Evolutionary conservation across 2,888 invertebrate genomes (phyloP).

Genomic region (Chydorus sphaericus): DNA sequence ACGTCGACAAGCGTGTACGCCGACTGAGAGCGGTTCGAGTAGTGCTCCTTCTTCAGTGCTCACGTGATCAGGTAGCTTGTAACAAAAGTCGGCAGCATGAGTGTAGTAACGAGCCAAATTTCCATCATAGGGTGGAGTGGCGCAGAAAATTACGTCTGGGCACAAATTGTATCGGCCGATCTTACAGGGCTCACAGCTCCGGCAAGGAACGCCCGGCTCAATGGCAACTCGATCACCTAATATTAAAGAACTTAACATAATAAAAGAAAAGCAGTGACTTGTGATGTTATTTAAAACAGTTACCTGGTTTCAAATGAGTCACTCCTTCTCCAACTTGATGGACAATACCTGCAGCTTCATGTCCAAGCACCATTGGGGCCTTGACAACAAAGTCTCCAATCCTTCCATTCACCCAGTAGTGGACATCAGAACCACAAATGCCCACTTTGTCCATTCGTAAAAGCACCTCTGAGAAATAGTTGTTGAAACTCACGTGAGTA

Average conservation of each 20-base stretch:
- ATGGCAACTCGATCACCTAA: slow-evolving; percentile 82
- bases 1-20: slow-evolving; percentile 80
- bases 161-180: slow-evolving; percentile 83
- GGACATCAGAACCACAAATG: slow-evolving; percentile 91
- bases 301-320: slow-evolving; percentile 38
- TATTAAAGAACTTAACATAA: no score
- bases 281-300: slow-evolving; percentile 17
- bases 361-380: slow-evolving; percentile 86
- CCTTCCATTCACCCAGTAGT: slow-evolving; percentile 68
- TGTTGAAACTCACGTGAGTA: neutral
- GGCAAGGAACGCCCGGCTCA: slow-evolving; percentile 84
- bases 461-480: slow-evolving; percentile 51
- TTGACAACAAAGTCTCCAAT: slow-evolving; percentile 77
- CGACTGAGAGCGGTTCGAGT: slow-evolving; percentile 83
- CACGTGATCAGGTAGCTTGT: slow-evolving; percentile 79
- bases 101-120: slow-evolving; percentile 72
- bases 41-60: slow-evolving; percentile 85
- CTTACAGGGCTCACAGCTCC: slow-evolving; percentile 71
- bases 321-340: slow-evolving; percentile 50
- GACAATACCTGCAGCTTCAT: slow-evolving; percentile 64
- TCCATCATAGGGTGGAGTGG: slow-evolving; percentile 89
- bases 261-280: slow-evolving; percentile 22
- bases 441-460: slow-evolving; percentile 81
- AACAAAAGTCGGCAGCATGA: slow-evolving; percentile 80
- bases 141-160: slow-evolving; percentile 70